Evolutionary conservation across 2,797 vertebrate genomes (phyloP).

Genomic region (Australoheros facetus): DNA sequence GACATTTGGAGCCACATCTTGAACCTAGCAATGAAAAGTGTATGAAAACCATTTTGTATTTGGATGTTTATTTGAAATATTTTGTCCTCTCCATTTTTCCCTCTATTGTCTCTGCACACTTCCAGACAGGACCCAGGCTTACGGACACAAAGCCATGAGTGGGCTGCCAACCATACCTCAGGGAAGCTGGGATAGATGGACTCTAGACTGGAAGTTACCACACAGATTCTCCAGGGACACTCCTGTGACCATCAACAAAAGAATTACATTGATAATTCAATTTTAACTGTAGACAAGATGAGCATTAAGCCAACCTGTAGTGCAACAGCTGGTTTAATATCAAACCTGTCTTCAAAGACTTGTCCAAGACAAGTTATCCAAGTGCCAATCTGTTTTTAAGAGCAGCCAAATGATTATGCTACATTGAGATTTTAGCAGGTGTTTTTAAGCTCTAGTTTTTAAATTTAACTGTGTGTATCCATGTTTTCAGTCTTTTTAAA

Average conservation of each 20-base stretch:
- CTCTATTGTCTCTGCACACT: constrained; percentile 20
- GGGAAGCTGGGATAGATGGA: constrained; percentile 61
- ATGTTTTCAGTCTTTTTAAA: constrained; percentile 18
- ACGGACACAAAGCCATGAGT: constrained; percentile 47
- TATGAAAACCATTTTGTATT: background rate
- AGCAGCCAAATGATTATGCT: background rate
- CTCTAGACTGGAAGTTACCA: constrained; percentile 29
- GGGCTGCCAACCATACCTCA: constrained; percentile 35
- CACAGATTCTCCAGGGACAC: constrained; percentile 26
- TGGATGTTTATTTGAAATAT: background rate
- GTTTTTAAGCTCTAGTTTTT: constrained; percentile 27
- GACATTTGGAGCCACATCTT: background rate
- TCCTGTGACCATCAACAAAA: constrained; percentile 23
- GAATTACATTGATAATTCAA: background rate
- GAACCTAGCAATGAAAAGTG: background rate
- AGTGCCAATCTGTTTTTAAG: background rate
- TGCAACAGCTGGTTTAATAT: constrained; percentile 3
- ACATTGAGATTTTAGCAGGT: background rate
- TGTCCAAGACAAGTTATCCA: constrained; percentile 7
- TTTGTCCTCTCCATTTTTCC: background rate
- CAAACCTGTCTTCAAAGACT: constrained; percentile 1
- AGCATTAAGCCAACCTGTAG: constrained; percentile 17
- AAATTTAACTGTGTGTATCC: background rate
- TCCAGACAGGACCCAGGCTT: constrained; percentile 38
- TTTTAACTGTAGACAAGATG: constrained; percentile 11